Evolutionary conservation across 1,140 invertebrate genomes (phyloP).

Genomic region (Apis laboriosa): DNA sequence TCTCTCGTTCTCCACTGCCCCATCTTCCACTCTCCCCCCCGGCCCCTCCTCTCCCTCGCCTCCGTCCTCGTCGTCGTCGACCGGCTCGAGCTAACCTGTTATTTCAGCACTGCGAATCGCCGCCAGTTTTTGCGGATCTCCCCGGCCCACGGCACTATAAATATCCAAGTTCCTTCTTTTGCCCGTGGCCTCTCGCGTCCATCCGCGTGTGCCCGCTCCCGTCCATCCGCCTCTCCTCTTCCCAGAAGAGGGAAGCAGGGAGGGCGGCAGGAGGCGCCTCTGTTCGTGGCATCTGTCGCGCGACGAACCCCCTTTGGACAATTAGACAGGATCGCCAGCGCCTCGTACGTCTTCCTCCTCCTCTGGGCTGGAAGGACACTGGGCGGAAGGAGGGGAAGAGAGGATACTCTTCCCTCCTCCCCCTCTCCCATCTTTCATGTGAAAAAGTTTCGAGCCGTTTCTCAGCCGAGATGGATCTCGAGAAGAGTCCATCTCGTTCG

Average conservation of each 20-base stretch:
- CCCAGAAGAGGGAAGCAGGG: slow-evolving; percentile 62
- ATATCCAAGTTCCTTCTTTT: slow-evolving; percentile 69
- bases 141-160: slow-evolving; percentile 70
- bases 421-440: too few relatives aligned
- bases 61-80: slow-evolving; percentile 18
- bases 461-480: too few relatives aligned
- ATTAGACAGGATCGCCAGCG: slow-evolving; percentile 67
- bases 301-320: slow-evolving; percentile 50
- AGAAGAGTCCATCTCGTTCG: background rate
- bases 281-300: slow-evolving; percentile 71
- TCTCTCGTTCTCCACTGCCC: slow-evolving; percentile 47
- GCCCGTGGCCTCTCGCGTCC: slow-evolving; percentile 39
- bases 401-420: too few relatives aligned
- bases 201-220: background rate
- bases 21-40: slow-evolving; percentile 40
- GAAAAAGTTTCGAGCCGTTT: too few relatives aligned
- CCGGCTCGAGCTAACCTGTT: slow-evolving; percentile 74
- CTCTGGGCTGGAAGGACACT: background rate
- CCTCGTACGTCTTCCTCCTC: slow-evolving; percentile 46
- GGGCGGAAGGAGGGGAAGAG: background rate
- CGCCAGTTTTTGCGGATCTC: slow-evolving; percentile 70
- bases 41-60: background rate
- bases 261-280: slow-evolving; percentile 57
- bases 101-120: slow-evolving; percentile 77
- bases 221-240: background rate